Percentiles rank a stretch among this genome's conserved stretches.
phyloP scores from a whole-genome alignment of 1,140 invertebrate species.

The Palaemon carinicauda region DNA sequence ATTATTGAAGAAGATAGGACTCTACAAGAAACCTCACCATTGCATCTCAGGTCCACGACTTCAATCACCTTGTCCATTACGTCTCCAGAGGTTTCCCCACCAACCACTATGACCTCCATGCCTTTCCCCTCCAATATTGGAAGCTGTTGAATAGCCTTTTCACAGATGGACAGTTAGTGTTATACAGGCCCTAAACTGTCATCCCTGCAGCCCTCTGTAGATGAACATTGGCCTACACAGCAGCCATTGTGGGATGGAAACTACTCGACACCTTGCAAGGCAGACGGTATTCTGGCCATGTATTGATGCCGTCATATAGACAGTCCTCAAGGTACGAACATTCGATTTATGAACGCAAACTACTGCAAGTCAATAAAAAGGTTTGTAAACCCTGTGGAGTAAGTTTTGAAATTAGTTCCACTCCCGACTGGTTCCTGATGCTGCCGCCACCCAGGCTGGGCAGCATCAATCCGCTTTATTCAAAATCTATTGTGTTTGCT shows the following conservation, averaged over 20 bases:
- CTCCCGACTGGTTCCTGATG: no score
- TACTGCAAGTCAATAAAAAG: no score
- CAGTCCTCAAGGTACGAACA: background rate
- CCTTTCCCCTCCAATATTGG: no score
- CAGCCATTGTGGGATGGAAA: background rate
- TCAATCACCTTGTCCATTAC: background rate
- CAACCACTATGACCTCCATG: background rate
- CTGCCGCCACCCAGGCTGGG: no score
- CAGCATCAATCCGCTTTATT: no score
- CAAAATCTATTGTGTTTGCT: no score
- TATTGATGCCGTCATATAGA: background rate
- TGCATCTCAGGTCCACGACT: background rate
- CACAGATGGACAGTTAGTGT: background rate
- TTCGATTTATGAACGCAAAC: no score
- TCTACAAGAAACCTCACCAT: background rate
- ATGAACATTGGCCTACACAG: background rate
- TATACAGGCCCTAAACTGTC: background rate
- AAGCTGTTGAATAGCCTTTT: background rate
- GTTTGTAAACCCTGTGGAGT: no score
- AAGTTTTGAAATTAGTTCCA: no score
- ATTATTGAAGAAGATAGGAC: no score
- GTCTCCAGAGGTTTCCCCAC: background rate
- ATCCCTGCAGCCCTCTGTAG: background rate
- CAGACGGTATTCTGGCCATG: background rate
- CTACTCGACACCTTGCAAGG: background rate